A percentile compares a stretch with the other conserved stretches of the same genome.
Conservation (phyloP, 2,113 vertebrate species). For the Semnornis frantzii region DNA sequence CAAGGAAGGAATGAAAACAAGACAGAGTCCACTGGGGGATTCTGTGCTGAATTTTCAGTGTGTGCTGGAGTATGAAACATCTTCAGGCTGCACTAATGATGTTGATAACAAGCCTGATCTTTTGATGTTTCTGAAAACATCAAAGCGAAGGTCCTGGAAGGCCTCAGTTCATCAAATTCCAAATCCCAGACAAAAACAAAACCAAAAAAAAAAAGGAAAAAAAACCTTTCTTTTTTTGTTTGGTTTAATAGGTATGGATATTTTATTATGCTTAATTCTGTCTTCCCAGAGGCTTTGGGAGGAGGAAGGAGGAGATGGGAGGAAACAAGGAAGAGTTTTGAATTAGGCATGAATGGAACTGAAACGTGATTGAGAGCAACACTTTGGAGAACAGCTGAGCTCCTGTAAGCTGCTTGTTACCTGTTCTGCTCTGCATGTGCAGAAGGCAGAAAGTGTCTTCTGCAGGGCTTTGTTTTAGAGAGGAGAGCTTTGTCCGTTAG, state of each 20-base stretch:
- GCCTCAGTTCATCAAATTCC: conserved; percentile 33
- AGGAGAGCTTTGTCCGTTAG: not conserved
- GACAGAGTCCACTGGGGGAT: conserved; percentile 20
- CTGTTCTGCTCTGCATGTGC: not conserved
- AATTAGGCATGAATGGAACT: not conserved
- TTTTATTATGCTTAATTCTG: conserved; percentile 43
- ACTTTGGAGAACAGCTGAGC: not conserved
- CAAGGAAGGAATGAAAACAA: conserved; percentile 50
- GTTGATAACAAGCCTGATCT: conserved; percentile 57
- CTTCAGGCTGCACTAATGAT: conserved; percentile 47
- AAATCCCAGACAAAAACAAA: conserved; percentile 42
- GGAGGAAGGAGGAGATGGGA: conserved; percentile 2
- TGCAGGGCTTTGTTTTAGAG: not conserved
- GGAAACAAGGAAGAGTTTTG: conserved; percentile 14
- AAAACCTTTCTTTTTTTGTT: not conserved
- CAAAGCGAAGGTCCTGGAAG: conserved; percentile 54
- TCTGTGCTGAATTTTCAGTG: conserved; percentile 21
- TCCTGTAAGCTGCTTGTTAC: not conserved
- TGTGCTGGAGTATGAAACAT: conserved; percentile 44
- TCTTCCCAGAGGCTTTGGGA: conserved; percentile 10
- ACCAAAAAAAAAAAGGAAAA: conserved; percentile 37
- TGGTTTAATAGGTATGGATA: conserved; percentile 58
- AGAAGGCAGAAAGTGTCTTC: not conserved
- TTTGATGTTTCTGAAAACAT: conserved; percentile 70
- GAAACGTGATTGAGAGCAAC: not conserved